A percentile compares a stretch with the other conserved stretches of the same genome.
phyloP scores from a whole-genome alignment of 2,113 vertebrate species.

The Serinus canaria region DNA sequence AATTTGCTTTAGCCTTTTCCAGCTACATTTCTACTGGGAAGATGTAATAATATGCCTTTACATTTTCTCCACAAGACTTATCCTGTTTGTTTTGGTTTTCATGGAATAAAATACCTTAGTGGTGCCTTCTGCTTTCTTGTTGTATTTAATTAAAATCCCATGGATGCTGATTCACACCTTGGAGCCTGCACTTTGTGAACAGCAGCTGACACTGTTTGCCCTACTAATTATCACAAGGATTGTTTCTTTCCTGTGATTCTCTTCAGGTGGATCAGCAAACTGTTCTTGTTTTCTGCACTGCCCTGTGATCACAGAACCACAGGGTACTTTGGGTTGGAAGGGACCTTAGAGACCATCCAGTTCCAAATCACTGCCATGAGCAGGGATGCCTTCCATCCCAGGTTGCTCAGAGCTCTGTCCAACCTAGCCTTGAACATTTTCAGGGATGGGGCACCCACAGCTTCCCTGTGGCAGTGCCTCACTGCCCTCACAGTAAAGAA shows the following conservation, averaged over 20 bases:
- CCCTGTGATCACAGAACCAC: accelerated
- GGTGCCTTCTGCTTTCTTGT: not conserved
- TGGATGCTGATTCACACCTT: not conserved
- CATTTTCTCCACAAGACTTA: not conserved
- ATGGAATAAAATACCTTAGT: not conserved
- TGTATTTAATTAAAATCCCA: not conserved
- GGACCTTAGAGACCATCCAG: not conserved
- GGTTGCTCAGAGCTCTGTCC: not conserved
- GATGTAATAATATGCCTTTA: not conserved
- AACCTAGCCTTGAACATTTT: not conserved
- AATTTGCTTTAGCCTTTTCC: not conserved
- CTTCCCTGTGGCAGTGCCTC: not conserved
- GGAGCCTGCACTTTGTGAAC: not conserved
- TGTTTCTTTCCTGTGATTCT: not conserved
- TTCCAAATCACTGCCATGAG: not conserved
- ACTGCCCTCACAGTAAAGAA: not conserved
- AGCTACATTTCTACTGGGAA: not conserved
- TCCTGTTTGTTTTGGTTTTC: not conserved
- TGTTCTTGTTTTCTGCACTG: not conserved
- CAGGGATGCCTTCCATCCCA: not conserved
- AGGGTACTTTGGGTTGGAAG: not conserved
- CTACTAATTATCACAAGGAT: not conserved
- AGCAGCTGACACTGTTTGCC: not conserved
- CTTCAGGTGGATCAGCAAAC: not conserved
- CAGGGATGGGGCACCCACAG: not conserved